These are phyloP conservation scores for Tryphoninae sp. DNA, from an alignment of 2,888 invertebrate species.

Conservation along the genomic window DNA sequence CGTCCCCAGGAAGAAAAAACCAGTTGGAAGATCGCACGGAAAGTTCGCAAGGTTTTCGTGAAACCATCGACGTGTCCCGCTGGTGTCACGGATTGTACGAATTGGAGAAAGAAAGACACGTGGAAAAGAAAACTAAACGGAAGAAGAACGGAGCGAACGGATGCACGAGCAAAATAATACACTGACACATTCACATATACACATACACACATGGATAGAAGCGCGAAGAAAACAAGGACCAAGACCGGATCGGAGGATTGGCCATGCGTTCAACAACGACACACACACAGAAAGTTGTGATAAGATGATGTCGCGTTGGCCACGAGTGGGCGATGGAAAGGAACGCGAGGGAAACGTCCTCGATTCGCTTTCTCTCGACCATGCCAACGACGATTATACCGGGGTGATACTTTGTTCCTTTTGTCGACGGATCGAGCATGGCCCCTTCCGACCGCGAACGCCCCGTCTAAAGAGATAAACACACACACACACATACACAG, in stretches of 20 bases:
- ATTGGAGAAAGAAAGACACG: not conserved
- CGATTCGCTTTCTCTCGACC: not conserved
- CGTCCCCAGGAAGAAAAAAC: too few species aligned
- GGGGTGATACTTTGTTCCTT: slow-evolving; percentile 76
- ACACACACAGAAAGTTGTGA: slow-evolving; percentile 76
- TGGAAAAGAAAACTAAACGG: slow-evolving; percentile 3
- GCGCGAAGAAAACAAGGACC: slow-evolving; percentile 53
- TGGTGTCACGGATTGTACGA: not conserved
- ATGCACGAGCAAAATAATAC: not conserved
- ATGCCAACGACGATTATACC: slow-evolving; percentile 71
- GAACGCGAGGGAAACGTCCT: not conserved
- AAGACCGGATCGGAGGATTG: slow-evolving; percentile 63
- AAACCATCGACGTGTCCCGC: too few species aligned
- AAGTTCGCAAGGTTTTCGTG: too few species aligned
- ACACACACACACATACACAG: not conserved
- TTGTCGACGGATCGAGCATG: slow-evolving; percentile 74
- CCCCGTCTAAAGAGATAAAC: slow-evolving; percentile 27
- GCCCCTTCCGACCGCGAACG: slow-evolving; percentile 63
- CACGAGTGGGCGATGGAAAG: slow-evolving; percentile 10
- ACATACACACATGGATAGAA: not conserved
- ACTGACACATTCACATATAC: not conserved
- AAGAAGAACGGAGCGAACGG: not conserved
- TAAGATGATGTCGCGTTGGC: slow-evolving; percentile 74
- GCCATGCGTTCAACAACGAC: slow-evolving; percentile 62
- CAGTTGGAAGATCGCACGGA: too few species aligned